Evolutionary conservation across 2,797 vertebrate species (phyloP), one percentile per base, ranked within the genome.

Genomic region (Cetoscarus ocellatus): DNA sequence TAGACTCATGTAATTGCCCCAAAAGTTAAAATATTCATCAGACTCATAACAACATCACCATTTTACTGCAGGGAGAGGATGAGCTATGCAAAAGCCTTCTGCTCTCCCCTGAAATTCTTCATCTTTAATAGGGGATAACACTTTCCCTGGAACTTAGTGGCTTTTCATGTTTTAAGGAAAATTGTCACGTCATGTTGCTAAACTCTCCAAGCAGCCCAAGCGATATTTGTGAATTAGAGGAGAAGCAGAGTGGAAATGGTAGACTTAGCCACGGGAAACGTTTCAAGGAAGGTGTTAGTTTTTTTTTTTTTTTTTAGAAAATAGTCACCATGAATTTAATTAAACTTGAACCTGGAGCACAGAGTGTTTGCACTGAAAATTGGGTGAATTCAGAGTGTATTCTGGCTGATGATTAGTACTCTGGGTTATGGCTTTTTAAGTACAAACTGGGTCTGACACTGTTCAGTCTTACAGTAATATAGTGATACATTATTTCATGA

Each of bases 1-100:
- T 89, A 85, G 84, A 90, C 55, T 77, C 77, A 85, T 87, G 84
- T 88, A 91, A 90, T 89, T 89, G 86, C 80, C 81, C 72, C 75
- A 71, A 90, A 88, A 89, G 82, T 88, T 93, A 61, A 93, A 92
- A 92, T 92, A 93, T 93, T 92, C 84, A 92, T 90, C 74, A 85
- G 70, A 84, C 77, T 83, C 86, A 80, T 76, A 75, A 88, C 88
- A 88, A 91, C 77, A 79, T 80, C 42, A 50, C 55, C 11, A 51
- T 88, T 90, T 87, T 62, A 84, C 80, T 87, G 75, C 67, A 87
- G 78, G 82, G 76, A 80, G 69, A 82, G 61, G 79, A 86, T 73
- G 63, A 88, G 87, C 79, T 73, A 77, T 82, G 76, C 77, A 83
- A 77, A 87, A 76, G 77, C 74, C 73, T 86, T 90, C 85, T 88